Base-by-base conservation (phyloP, 2,888 invertebrate species). In the Rhorus exstirpatorius region DNA sequence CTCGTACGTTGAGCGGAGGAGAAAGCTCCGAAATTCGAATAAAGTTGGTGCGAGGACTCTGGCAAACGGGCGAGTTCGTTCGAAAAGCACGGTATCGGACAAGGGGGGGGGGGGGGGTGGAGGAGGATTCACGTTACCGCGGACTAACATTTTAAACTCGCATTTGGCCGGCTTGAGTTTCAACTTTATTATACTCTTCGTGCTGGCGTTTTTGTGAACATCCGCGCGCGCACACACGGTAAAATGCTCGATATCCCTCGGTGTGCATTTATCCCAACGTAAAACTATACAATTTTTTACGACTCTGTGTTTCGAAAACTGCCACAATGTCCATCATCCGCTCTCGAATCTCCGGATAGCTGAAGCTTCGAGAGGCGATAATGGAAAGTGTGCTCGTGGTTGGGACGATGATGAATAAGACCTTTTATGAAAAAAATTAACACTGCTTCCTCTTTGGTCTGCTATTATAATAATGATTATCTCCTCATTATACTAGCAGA, bases 111-210 rank as follows among this genome's bases (percentile, higher is more conserved):
- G n/a, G n/a, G n/a, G n/a, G n/a, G n/a, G n/a, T n/a, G n/a, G n/a
- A n/a, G n/a, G n/a, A n/a, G n/a, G 83, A 87, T 87, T 86, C 86
- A 72, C 81, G 85, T 81, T 87, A 86, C 86, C 89, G 85, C 84
- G 76, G 87, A 85, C 83, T 58, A 89, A 90, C 89, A 90, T 90
- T 90, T 90, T 90, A 93, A 93, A 92, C 91, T 92, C 92, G 91
- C 92, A 91, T 93, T 93, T 92, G 89, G 89, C 86, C 86, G 90
- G 92, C 91, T 90, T 91, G 90, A 91, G 88, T 87, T 88, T 87
- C 86, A 92, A 92, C 92, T 92, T 92, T 92, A 89, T 89, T 55
- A 77, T 79, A 44, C 77, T 65, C 55, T n/a, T 63, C 74, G 53
- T 38, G 41, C 14, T 61, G 46, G 68, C 41, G 58, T 49, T 75